Evolutionary conservation across 2,113 vertebrate species (phyloP).

Genomic region (Peucedramus taeniatus): DNA sequence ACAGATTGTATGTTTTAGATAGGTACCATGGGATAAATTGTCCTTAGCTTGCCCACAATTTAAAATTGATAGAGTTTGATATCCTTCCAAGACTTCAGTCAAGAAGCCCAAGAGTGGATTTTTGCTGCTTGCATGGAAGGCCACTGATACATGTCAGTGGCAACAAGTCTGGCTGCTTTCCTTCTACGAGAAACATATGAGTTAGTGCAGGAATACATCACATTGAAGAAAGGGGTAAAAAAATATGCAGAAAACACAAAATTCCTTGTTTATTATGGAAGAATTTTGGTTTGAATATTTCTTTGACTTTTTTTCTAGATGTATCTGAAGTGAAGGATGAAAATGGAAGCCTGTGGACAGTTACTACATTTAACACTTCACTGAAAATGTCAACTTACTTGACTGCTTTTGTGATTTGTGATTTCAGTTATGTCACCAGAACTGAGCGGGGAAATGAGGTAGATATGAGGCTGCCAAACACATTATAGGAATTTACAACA

Average conservation of each 20-base stretch:
- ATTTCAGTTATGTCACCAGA: slow-evolving; percentile 68
- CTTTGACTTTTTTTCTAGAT: slow-evolving; percentile 57
- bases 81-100: neutral
- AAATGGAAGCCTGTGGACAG: slow-evolving; percentile 71
- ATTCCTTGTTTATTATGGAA: neutral
- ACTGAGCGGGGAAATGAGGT: slow-evolving; percentile 74
- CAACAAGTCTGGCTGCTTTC: neutral
- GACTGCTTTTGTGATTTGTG: slow-evolving; percentile 72
- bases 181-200: neutral
- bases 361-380: slow-evolving; percentile 72
- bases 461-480: neutral
- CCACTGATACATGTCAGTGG: neutral
- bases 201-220: neutral
- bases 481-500: neutral
- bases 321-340: slow-evolving; percentile 63
- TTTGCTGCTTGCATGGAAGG: neutral
- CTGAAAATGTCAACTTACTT: slow-evolving; percentile 80
- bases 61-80: neutral
- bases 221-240: neutral
- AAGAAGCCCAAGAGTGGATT: neutral
- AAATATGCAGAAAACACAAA: neutral
- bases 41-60: neutral
- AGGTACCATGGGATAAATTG: neutral
- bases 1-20: neutral
- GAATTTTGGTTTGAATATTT: neutral